Percentiles rank a stretch among this genome's conserved stretches.
phyloP scores from a whole-genome alignment of 2,113 vertebrate species.

The Nematolebias whitei region DNA sequence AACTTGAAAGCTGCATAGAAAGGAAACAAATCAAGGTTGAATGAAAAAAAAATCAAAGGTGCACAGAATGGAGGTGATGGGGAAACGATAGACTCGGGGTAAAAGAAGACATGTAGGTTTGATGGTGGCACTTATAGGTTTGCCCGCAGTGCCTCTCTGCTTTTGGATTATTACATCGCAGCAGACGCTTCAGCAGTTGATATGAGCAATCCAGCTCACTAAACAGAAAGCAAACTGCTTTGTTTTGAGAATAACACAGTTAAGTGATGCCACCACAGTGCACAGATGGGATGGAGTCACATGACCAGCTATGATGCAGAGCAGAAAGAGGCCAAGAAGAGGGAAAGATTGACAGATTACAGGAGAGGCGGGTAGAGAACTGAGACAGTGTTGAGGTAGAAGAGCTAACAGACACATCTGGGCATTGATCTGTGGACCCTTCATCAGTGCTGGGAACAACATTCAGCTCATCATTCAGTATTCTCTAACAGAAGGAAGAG shows the following conservation, averaged over 20 bases:
- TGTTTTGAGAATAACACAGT: conserved; percentile 40
- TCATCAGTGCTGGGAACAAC: conserved; percentile 7
- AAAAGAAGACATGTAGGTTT: conserved; percentile 9
- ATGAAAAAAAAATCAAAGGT: not conserved
- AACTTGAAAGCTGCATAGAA: conserved; percentile 12
- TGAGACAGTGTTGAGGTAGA: conserved; percentile 38
- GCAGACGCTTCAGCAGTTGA: not conserved
- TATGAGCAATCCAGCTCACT: conserved; percentile 13
- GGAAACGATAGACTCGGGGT: conserved; percentile 11
- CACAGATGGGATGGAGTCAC: conserved; percentile 63
- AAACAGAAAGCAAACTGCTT: conserved; percentile 24
- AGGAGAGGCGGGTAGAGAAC: conserved; percentile 35
- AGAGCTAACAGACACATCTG: conserved; percentile 11
- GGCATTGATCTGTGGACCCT: conserved; percentile 8
- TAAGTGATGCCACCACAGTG: conserved; percentile 49
- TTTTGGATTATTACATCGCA: conserved; percentile 10
- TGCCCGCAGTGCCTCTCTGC: not conserved
- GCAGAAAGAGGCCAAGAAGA: conserved; percentile 58
- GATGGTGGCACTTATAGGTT: not conserved
- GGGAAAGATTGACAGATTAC: conserved; percentile 56
- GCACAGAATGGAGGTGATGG: not conserved
- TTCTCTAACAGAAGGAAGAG: conserved; percentile 52
- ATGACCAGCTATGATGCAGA: conserved; percentile 67
- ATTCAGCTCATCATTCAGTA: conserved; percentile 39
- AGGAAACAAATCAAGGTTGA: not conserved